These are phyloP conservation scores for Cataglyphis cursor DNA, from an alignment of 2,888 invertebrate genomes.

Conservation along the genomic window DNA sequence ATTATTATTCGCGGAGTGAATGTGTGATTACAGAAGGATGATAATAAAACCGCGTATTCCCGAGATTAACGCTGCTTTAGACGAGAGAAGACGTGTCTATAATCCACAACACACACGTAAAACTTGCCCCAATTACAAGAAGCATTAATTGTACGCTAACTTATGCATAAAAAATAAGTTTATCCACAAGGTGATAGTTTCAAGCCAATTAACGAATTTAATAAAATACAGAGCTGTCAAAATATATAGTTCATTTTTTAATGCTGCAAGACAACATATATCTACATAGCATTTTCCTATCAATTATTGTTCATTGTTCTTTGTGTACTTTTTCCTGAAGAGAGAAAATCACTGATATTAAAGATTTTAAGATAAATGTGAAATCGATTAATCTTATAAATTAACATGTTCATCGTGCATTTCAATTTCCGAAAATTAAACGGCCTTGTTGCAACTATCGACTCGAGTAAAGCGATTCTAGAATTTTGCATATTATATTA, in stretches of 20 bases:
- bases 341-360: background rate
- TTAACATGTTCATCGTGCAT: background rate
- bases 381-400: slow-evolving; percentile 4
- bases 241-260: background rate
- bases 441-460: background rate
- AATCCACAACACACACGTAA: background rate
- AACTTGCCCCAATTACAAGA: background rate
- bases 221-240: background rate
- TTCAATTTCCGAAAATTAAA: background rate
- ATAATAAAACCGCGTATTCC: slow-evolving; percentile 17
- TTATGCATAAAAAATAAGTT: slow-evolving; percentile 25
- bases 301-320: background rate
- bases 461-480: background rate
- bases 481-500: background rate
- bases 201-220: background rate
- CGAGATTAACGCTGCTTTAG: background rate
- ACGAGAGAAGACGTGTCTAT: background rate
- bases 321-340: background rate
- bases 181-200: slow-evolving; percentile 13
- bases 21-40: slow-evolving; percentile 14
- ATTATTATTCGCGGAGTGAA: slow-evolving; percentile 5
- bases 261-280: background rate
- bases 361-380: background rate
- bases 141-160: slow-evolving; percentile 1
- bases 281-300: background rate